Evolutionary conservation across 2,113 vertebrate genomes (phyloP).

Genomic region (Catharus bicknelli): DNA sequence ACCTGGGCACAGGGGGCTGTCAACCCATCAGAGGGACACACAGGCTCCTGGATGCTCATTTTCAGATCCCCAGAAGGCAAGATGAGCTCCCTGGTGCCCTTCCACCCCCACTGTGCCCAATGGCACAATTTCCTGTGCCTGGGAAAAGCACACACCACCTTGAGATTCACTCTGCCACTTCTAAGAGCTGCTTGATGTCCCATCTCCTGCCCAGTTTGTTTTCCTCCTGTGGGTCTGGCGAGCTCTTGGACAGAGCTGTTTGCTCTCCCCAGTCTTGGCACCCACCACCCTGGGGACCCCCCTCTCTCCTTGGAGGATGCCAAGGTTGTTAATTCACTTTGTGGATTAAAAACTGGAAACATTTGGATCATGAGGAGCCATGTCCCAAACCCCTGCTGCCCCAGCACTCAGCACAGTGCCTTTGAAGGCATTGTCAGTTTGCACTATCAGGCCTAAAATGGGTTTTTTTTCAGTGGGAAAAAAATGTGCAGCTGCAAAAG

Average conservation of each 20-base stretch:
- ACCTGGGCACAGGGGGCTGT: not conserved
- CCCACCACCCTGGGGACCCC: not conserved
- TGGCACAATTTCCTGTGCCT: not conserved
- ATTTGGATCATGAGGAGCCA: fast-evolving
- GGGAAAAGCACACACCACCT: not conserved
- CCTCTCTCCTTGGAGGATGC: not conserved
- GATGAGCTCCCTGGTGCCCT: not conserved
- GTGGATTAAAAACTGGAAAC: not conserved
- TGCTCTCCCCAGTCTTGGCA: not conserved
- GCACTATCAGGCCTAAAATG: not conserved
- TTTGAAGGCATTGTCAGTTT: not conserved
- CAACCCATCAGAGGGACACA: not conserved
- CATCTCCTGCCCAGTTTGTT: not conserved
- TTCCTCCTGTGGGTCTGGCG: not conserved
- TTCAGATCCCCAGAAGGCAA: not conserved
- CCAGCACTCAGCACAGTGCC: fast-evolving
- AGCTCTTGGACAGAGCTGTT: not conserved
- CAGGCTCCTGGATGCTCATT: not conserved
- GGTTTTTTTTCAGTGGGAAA: not conserved
- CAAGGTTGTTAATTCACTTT: fast-evolving
- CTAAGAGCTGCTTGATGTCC: not conserved
- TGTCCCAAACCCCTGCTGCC: not conserved
- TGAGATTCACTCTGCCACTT: not conserved
- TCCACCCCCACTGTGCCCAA: not conserved
- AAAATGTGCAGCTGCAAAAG: not conserved